Conservation (phyloP, 2,113 vertebrate genomes). For the Galeopterus variegatus region DNA sequence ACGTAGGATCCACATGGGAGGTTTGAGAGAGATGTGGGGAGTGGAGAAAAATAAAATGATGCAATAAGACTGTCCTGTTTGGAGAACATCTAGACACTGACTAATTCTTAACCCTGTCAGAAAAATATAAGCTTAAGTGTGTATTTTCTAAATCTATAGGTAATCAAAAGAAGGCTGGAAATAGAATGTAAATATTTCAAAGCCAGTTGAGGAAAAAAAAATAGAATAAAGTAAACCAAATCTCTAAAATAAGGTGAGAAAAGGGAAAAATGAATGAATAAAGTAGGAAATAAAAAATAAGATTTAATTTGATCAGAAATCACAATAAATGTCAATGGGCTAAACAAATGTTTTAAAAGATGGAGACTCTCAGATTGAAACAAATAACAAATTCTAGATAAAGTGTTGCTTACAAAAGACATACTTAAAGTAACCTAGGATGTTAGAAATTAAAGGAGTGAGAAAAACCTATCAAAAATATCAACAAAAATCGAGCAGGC, state of each 20-base stretch:
- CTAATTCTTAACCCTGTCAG: neutral
- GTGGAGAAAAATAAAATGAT: accelerated
- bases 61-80: too few species aligned
- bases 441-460: neutral
- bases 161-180: neutral
- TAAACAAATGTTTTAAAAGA: neutral
- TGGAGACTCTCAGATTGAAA: neutral
- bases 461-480: neutral
- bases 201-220: neutral
- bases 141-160: neutral
- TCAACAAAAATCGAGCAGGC: neutral
- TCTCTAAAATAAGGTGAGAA: neutral
- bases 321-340: neutral
- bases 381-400: neutral
- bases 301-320: neutral
- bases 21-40: neutral
- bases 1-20: too few species aligned
- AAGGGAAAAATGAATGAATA: neutral
- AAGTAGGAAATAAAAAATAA: neutral
- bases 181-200: neutral
- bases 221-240: neutral
- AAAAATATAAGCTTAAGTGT: neutral
- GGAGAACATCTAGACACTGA: neutral
- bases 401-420: neutral
- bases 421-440: too few species aligned